phyloP scores from a whole-genome alignment of 2,797 vertebrate genomes.

The Percopsis omiscomaycus region DNA sequence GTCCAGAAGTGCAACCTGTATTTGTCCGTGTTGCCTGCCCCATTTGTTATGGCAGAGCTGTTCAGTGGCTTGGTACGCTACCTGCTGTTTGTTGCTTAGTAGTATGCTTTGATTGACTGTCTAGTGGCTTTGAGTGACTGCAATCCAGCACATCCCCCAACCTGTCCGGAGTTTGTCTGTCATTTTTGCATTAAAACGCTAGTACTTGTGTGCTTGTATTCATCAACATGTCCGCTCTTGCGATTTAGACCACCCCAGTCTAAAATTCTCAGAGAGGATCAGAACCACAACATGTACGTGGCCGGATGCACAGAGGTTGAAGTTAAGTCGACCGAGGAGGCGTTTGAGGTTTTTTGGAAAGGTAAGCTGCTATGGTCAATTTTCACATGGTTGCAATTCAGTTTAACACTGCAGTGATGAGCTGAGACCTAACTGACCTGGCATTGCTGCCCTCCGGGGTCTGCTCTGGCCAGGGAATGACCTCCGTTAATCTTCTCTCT shows the following conservation, averaged over 20 bases:
- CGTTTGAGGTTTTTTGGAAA: constrained; percentile 97
- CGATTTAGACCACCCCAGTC: constrained; percentile 88
- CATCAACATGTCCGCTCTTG: constrained; percentile 12
- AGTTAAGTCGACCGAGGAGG: constrained; percentile 96
- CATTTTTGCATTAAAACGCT: background rate
- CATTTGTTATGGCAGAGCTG: constrained; percentile 33
- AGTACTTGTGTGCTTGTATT: background rate
- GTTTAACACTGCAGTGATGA: constrained; percentile 72
- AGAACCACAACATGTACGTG: constrained; percentile 98
- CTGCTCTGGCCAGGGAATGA: constrained; percentile 75
- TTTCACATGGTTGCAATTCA: too few species aligned
- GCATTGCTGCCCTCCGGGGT: constrained; percentile 69
- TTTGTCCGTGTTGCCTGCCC: constrained; percentile 36
- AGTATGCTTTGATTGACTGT: constrained; percentile 21
- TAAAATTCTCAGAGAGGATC: constrained; percentile 91
- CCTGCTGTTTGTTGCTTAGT: constrained; percentile 32
- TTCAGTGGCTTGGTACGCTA: constrained; percentile 15
- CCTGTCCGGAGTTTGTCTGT: constrained; percentile 3
- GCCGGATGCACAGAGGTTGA: constrained; percentile 92
- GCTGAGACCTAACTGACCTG: constrained; percentile 72
- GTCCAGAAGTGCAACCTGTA: background rate
- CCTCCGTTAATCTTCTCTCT: constrained; percentile 81
- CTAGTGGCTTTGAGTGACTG: constrained; percentile 32
- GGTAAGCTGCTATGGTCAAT: constrained; percentile 70
- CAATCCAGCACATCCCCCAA: constrained; percentile 3